Evolutionary conservation across 2,888 invertebrate genomes (phyloP).

Genomic region (Ganaspis brasiliensis): DNA sequence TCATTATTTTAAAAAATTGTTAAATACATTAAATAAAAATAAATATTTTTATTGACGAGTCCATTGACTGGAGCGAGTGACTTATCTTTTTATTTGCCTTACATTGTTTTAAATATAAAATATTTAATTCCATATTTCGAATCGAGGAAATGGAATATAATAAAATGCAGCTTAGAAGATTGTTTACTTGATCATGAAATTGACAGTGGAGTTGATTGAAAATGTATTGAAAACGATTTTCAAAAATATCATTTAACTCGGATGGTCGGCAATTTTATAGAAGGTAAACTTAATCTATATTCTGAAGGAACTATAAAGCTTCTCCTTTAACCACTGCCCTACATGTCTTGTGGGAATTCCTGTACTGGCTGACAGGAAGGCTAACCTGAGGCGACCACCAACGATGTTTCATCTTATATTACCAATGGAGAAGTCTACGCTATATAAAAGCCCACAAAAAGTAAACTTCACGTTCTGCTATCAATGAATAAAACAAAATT

Average conservation of each 20-base stretch:
- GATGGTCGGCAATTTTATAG: not conserved
- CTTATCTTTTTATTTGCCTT: no score
- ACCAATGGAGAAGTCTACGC: not conserved
- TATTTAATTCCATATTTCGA: no score
- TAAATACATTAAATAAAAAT: no score
- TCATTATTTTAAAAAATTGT: no score
- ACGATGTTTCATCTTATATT: conserved; percentile 12
- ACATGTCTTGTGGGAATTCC: conserved; percentile 31
- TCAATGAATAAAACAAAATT: not conserved
- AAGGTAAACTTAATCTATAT: not conserved
- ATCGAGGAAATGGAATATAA: no score
- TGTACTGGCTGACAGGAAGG: conserved; percentile 16
- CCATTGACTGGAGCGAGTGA: no score
- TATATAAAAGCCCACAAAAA: conserved; percentile 7
- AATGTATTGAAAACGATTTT: not conserved
- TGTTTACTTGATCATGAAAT: no score
- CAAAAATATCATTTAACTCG: not conserved
- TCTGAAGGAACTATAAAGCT: conserved; percentile 12
- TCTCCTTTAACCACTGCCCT: conserved; percentile 8
- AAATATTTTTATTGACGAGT: no score
- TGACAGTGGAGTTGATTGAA: no score
- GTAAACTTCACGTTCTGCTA: not conserved
- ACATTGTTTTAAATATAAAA: no score
- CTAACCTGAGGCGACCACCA: conserved; percentile 23
- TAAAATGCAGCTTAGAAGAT: no score